Evolutionary conservation across 2,113 vertebrate species (phyloP), one percentile per base, ranked within the genome.

Genomic region (Labrus mixtus): DNA sequence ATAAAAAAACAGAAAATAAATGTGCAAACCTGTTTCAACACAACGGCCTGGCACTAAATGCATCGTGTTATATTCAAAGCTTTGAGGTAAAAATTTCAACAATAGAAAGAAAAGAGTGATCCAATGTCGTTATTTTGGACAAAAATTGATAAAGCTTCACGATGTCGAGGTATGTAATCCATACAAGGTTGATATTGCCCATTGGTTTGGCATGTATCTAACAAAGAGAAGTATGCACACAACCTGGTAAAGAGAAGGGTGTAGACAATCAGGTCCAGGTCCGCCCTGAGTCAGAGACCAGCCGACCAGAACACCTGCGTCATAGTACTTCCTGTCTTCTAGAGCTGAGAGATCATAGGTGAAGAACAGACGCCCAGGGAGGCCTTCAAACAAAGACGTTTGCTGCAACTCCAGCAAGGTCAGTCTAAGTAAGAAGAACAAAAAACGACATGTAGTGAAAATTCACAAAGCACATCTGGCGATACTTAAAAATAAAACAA

Each of bases 261-360:
- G 92, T 3, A 93, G 78, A 79, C 81, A 90, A 8, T 72, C 63
- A 4, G 87, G 87, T 29, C 92, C 93, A 29, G 91, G 91, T 15
- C 93, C 93, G 0, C 91, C 88, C 1, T 93, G 92, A 82, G 73
- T 55, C 66, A 93, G 39, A 0, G 90, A 93, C 92, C 92, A 93
- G 57, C 91, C 93, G 75, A 89, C 90, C 36, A 94, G 82, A 75
- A 92, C 79, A 0, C 91, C 91, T 0, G 92, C 91, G 59, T 90
- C 69, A 11, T 87, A 89, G 62, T 93, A 93, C 63, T 70, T 89
- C 73, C 74, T 50, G 20, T 88, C 64, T 1, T 93, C 77, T 9
- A 93, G 77, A 29, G 92, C 91, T 17, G 63, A 67, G 23, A 90
- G 85, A 81, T 93, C 78, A 9, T 82, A 88, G 1, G 91, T 92